A percentile compares a stretch with the other conserved stretches of the same genome.
phyloP scores from a whole-genome alignment of 2,797 vertebrate genomes.

The Ibycter americanus region DNA sequence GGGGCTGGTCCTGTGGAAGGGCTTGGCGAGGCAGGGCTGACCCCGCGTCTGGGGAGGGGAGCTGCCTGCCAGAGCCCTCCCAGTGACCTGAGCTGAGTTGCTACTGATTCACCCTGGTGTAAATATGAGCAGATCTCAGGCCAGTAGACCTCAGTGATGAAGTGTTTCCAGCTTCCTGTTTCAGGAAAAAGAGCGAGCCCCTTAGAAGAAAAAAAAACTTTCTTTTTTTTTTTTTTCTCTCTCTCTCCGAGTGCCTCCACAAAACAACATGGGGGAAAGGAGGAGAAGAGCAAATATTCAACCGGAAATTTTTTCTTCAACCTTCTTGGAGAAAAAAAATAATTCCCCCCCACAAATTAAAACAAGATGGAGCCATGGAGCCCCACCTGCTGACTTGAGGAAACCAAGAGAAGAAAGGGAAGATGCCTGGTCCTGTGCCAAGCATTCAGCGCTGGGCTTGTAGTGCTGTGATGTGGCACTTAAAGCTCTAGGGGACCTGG shows the following conservation, averaged over 20 bases:
- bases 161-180: not conserved
- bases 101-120: not conserved
- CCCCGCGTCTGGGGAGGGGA: accelerated
- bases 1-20: not conserved
- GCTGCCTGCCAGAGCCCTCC: not conserved
- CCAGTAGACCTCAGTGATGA: not conserved
- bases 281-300: not conserved
- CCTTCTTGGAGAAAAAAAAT: not conserved
- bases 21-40: not conserved
- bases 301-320: not conserved
- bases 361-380: constrained; percentile 21
- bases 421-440: constrained; percentile 52
- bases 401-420: constrained; percentile 54
- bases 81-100: not conserved
- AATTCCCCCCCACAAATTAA: not conserved
- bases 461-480: constrained; percentile 73
- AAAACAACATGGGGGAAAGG: not conserved
- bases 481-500: constrained; percentile 71
- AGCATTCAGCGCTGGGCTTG: constrained; percentile 36
- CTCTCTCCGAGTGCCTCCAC: not conserved
- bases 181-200: not conserved
- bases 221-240: not conserved
- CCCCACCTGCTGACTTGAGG: constrained; percentile 51
- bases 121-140: not conserved
- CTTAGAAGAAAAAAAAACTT: not conserved